Conservation (phyloP, 1,140 invertebrate species). For the Ridgeia piscesae region DNA sequence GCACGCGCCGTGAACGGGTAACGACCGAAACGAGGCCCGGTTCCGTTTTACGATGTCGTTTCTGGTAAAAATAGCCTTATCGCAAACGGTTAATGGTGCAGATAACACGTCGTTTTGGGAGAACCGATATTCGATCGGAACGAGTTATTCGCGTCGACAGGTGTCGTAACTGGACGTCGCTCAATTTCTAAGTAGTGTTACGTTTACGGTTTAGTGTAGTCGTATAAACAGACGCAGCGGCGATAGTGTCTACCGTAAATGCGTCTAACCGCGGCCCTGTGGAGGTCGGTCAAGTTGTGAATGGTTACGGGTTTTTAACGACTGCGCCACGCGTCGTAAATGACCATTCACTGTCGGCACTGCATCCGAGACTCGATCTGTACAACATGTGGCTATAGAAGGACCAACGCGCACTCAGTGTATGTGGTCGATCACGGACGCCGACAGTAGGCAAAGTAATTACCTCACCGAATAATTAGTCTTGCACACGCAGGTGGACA, state of each 20-base stretch:
- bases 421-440: too few relatives aligned
- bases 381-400: not conserved
- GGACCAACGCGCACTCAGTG: too few relatives aligned
- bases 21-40: not conserved
- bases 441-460: not conserved
- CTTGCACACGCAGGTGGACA: not conserved
- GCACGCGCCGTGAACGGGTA: not conserved
- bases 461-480: not conserved
- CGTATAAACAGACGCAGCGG: not conserved
- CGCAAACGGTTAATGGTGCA: not conserved
- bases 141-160: not conserved
- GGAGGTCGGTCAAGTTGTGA: not conserved
- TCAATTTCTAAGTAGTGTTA: not conserved
- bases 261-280: not conserved
- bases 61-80: not conserved
- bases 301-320: conserved; percentile 5
- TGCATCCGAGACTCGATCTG: not conserved
- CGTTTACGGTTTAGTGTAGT: not conserved
- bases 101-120: not conserved
- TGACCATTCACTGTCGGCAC: not conserved
- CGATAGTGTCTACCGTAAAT: not conserved
- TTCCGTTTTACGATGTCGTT: not conserved
- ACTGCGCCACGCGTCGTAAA: not conserved
- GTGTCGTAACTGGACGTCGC: not conserved
- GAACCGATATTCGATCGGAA: not conserved